Percentiles rank a stretch among this genome's conserved stretches.
These are phyloP conservation scores for Iselma pallidipennis DNA, from an alignment of 2,888 invertebrate genomes.

Conservation along the genomic window DNA sequence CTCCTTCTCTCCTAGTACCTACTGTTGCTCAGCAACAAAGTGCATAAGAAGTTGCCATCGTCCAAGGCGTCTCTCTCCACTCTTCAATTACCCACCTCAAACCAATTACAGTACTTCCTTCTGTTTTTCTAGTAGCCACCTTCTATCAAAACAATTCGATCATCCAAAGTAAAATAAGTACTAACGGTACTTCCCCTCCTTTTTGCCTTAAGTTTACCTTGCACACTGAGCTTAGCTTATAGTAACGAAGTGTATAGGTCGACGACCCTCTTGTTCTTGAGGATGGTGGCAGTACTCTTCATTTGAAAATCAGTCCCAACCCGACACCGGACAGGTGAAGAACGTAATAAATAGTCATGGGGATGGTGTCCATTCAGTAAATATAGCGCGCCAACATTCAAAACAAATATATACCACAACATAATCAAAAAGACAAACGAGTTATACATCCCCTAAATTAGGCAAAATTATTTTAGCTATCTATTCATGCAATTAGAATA, in stretches of 20 bases:
- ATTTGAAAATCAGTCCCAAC: conserved; percentile 46
- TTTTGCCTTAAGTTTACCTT: conserved; percentile 37
- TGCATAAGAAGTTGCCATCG: conserved; percentile 2
- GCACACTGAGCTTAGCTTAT: conserved; percentile 44
- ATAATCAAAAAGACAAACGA: neutral
- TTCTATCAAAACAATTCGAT: conserved; percentile 43
- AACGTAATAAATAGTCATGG: conserved; percentile 45
- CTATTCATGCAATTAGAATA: neutral
- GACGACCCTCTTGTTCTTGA: conserved; percentile 50
- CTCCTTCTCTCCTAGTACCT: too few species aligned
- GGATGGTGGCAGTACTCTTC: conserved; percentile 49
- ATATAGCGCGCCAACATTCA: conserved; percentile 46
- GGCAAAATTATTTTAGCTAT: neutral
- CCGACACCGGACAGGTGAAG: conserved; percentile 48
- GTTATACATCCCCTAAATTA: neutral
- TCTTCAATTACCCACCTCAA: too few species aligned
- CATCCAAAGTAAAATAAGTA: conserved; percentile 49
- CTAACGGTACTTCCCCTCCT: conserved; percentile 54
- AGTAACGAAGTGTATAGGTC: conserved; percentile 48
- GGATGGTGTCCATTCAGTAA: conserved; percentile 43
- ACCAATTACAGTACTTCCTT: too few species aligned
- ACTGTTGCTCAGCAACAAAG: neutral
- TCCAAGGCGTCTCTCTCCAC: neutral
- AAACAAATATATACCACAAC: conserved; percentile 10
- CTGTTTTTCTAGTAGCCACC: neutral